Evolutionary conservation across 2,113 vertebrate genomes (phyloP).

Genomic region (Campylorhamphus procurvoides): DNA sequence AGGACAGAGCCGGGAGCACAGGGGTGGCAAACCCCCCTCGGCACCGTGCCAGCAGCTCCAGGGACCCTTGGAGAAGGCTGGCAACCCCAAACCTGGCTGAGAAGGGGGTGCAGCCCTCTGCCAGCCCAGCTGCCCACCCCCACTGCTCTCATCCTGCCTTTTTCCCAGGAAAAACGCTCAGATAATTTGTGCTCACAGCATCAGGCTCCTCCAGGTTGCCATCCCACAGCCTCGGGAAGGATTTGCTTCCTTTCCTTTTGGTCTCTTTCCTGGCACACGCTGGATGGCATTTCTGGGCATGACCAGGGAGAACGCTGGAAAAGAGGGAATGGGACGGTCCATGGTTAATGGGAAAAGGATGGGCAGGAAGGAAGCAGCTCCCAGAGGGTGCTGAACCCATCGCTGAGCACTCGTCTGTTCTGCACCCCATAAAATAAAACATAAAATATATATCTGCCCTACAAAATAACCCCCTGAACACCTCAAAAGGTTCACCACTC

Average conservation of each 20-base stretch:
- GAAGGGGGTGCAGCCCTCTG: not conserved
- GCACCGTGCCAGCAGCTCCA: accelerated
- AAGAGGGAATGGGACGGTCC: not conserved
- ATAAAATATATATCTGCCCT: not conserved
- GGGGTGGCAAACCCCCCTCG: not conserved
- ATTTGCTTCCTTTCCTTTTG: not conserved
- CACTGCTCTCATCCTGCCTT: not conserved
- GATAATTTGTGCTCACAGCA: not conserved
- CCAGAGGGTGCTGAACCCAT: not conserved
- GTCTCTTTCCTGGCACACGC: accelerated
- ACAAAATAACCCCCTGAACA: not conserved
- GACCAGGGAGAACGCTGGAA: not conserved
- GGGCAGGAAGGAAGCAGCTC: accelerated
- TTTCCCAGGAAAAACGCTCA: accelerated
- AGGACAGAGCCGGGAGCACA: accelerated
- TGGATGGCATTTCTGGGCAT: accelerated
- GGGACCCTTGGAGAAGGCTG: not conserved
- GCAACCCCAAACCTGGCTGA: not conserved
- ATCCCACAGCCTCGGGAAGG: accelerated
- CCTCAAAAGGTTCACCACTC: not conserved
- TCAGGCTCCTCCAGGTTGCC: accelerated
- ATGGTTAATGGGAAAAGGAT: not conserved
- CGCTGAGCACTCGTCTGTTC: accelerated
- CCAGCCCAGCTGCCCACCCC: not conserved
- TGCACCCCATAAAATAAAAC: no score